A percentile compares a stretch with the other conserved stretches of the same genome.
Evolutionary conservation across 2,113 vertebrate species (phyloP).

Genomic region (Cyrtonyx montezumae): DNA sequence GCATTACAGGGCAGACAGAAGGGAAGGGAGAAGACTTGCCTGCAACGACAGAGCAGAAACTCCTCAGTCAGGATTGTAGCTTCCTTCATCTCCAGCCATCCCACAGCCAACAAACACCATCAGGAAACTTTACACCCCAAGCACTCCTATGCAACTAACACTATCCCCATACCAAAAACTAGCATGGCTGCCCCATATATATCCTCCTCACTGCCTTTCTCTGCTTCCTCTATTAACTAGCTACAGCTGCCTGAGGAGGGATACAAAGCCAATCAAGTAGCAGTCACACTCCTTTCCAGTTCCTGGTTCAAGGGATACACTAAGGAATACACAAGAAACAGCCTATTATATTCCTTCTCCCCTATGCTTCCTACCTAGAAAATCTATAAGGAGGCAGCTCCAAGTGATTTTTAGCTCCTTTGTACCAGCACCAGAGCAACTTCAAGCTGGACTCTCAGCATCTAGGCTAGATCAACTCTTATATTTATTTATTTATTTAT

Average conservation of each 20-base stretch:
- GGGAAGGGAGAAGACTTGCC: neutral
- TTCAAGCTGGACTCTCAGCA: neutral
- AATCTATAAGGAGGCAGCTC: neutral
- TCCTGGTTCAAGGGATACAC: neutral
- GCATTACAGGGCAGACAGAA: neutral
- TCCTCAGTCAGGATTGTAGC: neutral
- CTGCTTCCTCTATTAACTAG: neutral
- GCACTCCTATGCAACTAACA: neutral
- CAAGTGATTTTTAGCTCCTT: neutral
- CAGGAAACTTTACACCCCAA: neutral
- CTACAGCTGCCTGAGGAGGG: neutral
- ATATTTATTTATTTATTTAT: neutral
- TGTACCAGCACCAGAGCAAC: neutral
- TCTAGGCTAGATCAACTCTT: neutral
- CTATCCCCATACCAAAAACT: neutral
- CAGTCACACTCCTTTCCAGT: neutral
- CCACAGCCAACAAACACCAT: neutral
- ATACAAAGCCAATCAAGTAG: neutral
- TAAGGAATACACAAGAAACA: neutral
- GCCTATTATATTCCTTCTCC: neutral
- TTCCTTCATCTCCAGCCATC: neutral
- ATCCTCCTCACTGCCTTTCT: neutral
- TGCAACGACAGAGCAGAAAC: neutral
- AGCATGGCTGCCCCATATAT: accelerated
- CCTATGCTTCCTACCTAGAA: neutral